These are phyloP conservation scores for Drosophila lacertosa DNA, from an alignment of 1,140 invertebrate genomes.

Conservation along the genomic window DNA sequence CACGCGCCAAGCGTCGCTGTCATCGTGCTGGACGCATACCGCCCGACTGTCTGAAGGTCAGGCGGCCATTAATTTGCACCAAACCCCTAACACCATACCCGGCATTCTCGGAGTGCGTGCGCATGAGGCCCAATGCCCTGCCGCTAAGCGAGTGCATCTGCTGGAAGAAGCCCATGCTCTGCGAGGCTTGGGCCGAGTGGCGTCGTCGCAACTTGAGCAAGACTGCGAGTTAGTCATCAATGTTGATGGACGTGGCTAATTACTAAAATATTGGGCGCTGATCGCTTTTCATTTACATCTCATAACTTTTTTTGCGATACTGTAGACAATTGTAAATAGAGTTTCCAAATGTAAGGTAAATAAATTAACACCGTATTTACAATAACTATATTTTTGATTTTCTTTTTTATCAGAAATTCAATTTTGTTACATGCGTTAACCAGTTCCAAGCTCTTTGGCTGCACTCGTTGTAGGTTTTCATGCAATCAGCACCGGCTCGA, in stretches of 20 bases:
- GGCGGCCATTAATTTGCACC: slow-evolving; percentile 9
- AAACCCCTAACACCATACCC: slow-evolving; percentile 65
- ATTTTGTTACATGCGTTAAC: slow-evolving; percentile 51
- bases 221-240: too few relatives aligned
- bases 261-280: too few relatives aligned
- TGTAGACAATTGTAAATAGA: too few relatives aligned
- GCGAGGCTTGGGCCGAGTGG: slow-evolving; percentile 55
- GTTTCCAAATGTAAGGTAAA: too few relatives aligned
- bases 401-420: slow-evolving; percentile 39
- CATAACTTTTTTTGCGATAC: too few relatives aligned
- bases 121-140: neutral
- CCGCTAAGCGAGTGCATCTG: slow-evolving; percentile 52
- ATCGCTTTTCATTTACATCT: too few relatives aligned
- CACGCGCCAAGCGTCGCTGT: slow-evolving; percentile 41
- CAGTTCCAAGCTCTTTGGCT: slow-evolving; percentile 49
- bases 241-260: too few relatives aligned
- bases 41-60: slow-evolving; percentile 11
- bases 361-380: too few relatives aligned
- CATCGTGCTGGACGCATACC: slow-evolving; percentile 48
- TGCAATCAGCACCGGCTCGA: slow-evolving; percentile 57
- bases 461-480: slow-evolving; percentile 50
- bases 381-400: too few relatives aligned
- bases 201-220: slow-evolving; percentile 21
- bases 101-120: slow-evolving; percentile 51
- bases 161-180: slow-evolving; percentile 44